Evolutionary conservation across 2,888 invertebrate genomes (phyloP), one percentile per base, ranked within the genome.

Genomic region (Phyto melanocephala): DNA sequence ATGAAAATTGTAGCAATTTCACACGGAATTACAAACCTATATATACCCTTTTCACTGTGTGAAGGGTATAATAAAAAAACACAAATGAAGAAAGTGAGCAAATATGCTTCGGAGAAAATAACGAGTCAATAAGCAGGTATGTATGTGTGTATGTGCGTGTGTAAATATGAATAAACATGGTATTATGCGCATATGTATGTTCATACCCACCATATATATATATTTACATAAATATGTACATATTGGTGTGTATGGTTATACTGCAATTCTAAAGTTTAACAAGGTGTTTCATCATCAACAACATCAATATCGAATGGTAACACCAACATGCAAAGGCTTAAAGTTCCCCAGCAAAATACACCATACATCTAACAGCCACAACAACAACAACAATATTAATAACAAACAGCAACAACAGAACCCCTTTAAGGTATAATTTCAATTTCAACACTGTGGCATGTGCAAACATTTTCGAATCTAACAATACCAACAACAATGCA

Each of bases 351-450:
- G 20, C n/a, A 3, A 20, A 37, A 11, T 22, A 50, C 8, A 33
- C 0, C 33, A 42, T 28, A 72, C 3, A 28, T 1, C n/a, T 52
- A 47, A 47, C 20, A 47, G 45, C 10, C 17, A 22, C 17, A 24
- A 47, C 75, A 54, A 45, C 22, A 58, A 10, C 47, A 45, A 42
- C 40, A 65, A 11, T 42, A 11, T 11, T 8, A 10, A 40, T 28
- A 60, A 35, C 37, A 1, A 68, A n/a, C 45, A 68, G 13, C 67
- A 24, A 28, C 40, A 76, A 20, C 50, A 63, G 17, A 45, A 60
- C 17, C n/a, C 85, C 84, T 85, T 86, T 22, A 86, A 85, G 88
- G 89, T 87, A 87, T 87, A 88, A 88, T 88, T 88, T 88, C 87
- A 88, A 88, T 88, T 88, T 89, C 87, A 88, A 87, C 87, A 87